Conservation (phyloP, 92 coral and sea anemone species). For the Phenganax stokvisi region DNA sequence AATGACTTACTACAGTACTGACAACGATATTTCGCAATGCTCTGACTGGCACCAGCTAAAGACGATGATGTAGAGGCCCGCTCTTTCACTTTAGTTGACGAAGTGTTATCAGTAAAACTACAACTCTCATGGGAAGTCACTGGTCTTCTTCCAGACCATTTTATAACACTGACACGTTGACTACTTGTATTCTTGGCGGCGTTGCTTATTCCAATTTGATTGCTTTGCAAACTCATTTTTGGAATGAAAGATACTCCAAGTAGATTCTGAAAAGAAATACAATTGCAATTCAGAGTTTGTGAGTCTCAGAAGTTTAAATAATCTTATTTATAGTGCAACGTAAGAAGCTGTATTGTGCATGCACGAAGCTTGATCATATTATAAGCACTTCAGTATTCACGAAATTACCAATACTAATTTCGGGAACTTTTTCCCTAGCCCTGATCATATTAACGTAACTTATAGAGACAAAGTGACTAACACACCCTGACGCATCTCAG, state of each 20-base stretch:
- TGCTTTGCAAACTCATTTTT: neutral
- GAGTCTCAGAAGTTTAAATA: no score
- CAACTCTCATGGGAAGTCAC: neutral
- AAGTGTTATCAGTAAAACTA: neutral
- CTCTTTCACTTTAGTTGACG: neutral
- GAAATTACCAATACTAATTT: no score
- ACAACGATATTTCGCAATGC: slow-evolving; percentile 64
- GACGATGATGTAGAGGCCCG: neutral
- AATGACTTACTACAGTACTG: slow-evolving; percentile 75
- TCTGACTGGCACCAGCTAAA: slow-evolving; percentile 21
- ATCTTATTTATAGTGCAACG: no score
- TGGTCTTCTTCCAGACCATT: neutral
- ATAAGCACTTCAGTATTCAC: neutral
- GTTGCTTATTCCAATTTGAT: neutral
- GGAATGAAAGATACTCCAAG: no score
- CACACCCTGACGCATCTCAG: no score
- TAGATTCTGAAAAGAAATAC: no score
- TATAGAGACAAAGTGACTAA: no score
- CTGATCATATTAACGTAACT: no score
- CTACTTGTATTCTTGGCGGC: neutral
- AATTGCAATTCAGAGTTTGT: no score
- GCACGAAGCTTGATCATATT: neutral
- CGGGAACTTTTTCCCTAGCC: no score
- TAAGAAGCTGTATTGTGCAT: no score
- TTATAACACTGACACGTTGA: slow-evolving; percentile 18